Conservation (phyloP, 92 coral and sea anemone genomes). For the Hydrozoanthus gracilis region DNA sequence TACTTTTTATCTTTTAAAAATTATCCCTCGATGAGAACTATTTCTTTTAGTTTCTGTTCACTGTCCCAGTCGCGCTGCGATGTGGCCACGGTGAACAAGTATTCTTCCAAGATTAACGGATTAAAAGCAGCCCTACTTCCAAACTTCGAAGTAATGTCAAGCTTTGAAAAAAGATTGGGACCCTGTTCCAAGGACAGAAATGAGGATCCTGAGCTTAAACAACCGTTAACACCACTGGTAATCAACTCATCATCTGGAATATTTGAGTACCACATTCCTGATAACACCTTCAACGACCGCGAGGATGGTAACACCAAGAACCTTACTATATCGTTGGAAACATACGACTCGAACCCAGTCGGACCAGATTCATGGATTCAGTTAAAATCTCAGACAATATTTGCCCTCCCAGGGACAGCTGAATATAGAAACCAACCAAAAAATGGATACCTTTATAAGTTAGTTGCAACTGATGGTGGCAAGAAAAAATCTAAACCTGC, state of each 20-base stretch:
- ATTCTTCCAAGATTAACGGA: conserved; percentile 10
- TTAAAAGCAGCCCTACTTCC: conserved; percentile 53
- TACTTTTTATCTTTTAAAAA: conserved; percentile 44
- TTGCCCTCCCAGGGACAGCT: conserved; percentile 32
- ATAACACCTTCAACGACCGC: conserved; percentile 40
- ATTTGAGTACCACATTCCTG: conserved; percentile 42
- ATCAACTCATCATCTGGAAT: conserved; percentile 50
- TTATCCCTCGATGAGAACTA: conserved; percentile 45
- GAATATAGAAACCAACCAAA: conserved; percentile 29
- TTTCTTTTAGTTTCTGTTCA: conserved; percentile 48
- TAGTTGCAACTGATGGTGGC: conserved; percentile 52
- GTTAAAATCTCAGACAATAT: conserved; percentile 44
- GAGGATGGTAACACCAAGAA: conserved; percentile 56
- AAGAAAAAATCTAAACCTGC: conserved; percentile 16
- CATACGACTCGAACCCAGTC: conserved; percentile 14
- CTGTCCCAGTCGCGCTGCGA: conserved; percentile 24
- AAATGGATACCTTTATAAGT: neutral
- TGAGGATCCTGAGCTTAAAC: conserved; percentile 37
- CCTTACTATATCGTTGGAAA: conserved; percentile 49
- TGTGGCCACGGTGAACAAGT: conserved; percentile 8
- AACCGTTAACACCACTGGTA: conserved; percentile 2
- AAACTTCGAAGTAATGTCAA: conserved; percentile 20
- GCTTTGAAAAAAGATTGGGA: conserved; percentile 46
- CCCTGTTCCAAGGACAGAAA: conserved; percentile 37
- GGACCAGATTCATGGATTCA: conserved; percentile 50